Conservation (phyloP, 2,888 invertebrate species). For the Cantharis lateralis region DNA sequence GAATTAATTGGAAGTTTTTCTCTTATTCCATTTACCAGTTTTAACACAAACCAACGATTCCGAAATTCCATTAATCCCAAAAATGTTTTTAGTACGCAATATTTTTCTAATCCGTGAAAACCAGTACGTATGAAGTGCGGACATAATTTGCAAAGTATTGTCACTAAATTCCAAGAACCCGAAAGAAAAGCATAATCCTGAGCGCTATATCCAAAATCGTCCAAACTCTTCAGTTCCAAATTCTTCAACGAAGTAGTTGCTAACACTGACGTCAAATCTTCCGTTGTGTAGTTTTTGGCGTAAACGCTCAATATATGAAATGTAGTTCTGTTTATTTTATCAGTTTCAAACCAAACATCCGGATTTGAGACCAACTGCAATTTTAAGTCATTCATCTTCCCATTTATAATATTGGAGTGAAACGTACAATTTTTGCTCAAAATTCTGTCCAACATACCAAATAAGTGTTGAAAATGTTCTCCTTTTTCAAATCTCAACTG, state of each 20-base stretch:
- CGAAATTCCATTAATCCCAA: background rate
- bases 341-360: background rate
- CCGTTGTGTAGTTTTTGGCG: background rate
- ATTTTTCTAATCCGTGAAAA: background rate
- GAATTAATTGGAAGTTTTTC: background rate
- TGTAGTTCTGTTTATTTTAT: background rate
- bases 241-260: background rate
- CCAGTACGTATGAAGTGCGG: background rate
- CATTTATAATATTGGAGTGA: background rate
- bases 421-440: background rate
- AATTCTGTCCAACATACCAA: background rate
- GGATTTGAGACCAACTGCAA: background rate
- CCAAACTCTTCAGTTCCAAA: background rate
- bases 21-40: background rate
- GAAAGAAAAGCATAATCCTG: background rate
- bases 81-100: background rate
- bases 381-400: background rate
- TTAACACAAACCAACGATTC: background rate
- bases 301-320: background rate
- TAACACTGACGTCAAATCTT: background rate
- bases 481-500: background rate
- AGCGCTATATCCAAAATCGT: background rate
- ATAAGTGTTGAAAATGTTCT: background rate
- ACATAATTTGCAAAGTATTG: background rate
- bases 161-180: background rate